These are phyloP conservation scores for Helogale parvula DNA, from an alignment of 2,113 vertebrate species.

Conservation along the genomic window DNA sequence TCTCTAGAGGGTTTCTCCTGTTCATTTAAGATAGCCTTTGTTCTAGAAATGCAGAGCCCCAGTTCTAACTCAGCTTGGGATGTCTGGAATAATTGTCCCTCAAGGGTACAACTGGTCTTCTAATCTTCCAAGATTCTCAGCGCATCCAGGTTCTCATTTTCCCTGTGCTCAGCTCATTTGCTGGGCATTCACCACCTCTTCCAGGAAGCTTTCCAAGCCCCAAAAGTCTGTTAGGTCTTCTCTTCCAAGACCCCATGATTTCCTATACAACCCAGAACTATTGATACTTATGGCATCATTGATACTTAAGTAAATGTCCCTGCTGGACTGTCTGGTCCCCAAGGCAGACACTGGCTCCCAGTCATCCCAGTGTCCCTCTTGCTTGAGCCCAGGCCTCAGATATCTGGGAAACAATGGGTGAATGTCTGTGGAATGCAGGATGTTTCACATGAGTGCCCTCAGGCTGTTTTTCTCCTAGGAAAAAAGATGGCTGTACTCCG, in stretches of 20 bases:
- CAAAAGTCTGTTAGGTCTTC: neutral
- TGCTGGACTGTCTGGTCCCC: too few relatives aligned
- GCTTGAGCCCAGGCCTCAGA: neutral
- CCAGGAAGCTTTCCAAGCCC: neutral
- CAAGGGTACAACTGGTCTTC: neutral
- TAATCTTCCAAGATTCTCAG: neutral
- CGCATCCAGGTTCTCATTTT: neutral
- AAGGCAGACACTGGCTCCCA: neutral
- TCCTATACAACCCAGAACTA: neutral
- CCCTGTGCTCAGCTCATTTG: neutral
- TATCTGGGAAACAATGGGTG: neutral
- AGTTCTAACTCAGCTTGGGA: neutral
- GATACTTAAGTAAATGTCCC: neutral
- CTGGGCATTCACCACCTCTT: neutral
- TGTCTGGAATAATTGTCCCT: neutral
- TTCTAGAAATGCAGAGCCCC: neutral
- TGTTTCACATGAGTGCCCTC: neutral
- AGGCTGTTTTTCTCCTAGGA: neutral
- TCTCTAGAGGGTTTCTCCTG: neutral
- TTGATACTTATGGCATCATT: neutral
- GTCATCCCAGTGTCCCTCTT: neutral
- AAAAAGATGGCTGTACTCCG: neutral
- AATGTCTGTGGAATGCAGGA: neutral
- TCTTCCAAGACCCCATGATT: neutral
- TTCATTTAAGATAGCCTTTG: neutral